These are phyloP conservation scores for Laodelphax striatellus DNA, from an alignment of 1,140 invertebrate genomes.

Conservation along the genomic window DNA sequence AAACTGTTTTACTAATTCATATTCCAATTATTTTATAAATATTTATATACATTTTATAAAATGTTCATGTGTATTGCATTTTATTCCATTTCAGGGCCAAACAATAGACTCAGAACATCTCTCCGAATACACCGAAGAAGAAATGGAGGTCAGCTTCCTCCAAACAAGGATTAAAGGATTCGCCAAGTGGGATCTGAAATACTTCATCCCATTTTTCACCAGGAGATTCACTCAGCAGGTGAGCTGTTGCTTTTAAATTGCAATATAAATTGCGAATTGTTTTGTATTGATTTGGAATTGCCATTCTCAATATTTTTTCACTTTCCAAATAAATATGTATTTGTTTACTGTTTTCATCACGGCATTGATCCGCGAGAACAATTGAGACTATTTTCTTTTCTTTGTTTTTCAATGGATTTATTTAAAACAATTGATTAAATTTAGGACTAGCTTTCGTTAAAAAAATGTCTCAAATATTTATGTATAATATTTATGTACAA, in stretches of 20 bases:
- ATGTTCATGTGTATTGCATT: background rate
- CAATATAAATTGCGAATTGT: background rate
- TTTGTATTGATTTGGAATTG: background rate
- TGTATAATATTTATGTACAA: too few species aligned
- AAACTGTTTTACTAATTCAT: too few species aligned
- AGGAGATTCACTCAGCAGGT: conserved; percentile 85
- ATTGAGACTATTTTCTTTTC: too few species aligned
- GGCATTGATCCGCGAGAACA: too few species aligned
- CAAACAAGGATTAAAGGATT: conserved; percentile 68
- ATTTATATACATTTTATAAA: background rate
- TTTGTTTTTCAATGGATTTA: too few species aligned
- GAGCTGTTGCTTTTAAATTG: conserved; percentile 16
- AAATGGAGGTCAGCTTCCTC: conserved; percentile 57
- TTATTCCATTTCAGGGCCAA: conserved; percentile 54
- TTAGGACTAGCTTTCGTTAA: too few species aligned
- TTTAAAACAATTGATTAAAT: too few species aligned
- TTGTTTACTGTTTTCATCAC: background rate
- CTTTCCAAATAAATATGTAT: background rate
- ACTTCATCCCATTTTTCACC: conserved; percentile 92
- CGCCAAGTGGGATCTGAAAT: conserved; percentile 81
- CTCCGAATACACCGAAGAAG: conserved; percentile 88
- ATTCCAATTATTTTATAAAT: too few species aligned
- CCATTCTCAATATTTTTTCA: background rate
- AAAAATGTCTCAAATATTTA: too few species aligned
- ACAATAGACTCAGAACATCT: conserved; percentile 92